Conservation (phyloP, 2,113 vertebrate genomes). For the Polypterus senegalus region DNA sequence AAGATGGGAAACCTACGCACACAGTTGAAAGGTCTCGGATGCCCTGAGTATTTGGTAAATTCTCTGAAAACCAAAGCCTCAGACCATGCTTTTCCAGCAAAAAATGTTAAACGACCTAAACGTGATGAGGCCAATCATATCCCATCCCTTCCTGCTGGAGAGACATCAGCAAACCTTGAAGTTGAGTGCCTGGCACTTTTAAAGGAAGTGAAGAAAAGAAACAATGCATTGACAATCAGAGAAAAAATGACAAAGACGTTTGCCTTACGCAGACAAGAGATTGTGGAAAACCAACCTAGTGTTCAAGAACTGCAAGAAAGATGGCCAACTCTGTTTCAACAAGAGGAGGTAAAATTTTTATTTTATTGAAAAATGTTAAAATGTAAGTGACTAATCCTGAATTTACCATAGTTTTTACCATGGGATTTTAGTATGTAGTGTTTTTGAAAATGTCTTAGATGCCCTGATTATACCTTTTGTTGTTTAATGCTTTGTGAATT, state of each 20-base stretch:
- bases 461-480: no score
- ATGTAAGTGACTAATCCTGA: no score
- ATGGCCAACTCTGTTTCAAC: no score
- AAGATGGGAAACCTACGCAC: conserved; percentile 12
- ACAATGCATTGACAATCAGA: conserved; percentile 9
- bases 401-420: no score
- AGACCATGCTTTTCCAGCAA: conserved; percentile 9
- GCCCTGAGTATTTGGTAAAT: conserved; percentile 8
- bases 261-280: no score
- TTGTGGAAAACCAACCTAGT: no score
- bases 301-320: no score
- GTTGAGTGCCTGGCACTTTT: conserved; percentile 8
- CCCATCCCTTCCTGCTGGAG: conserved; percentile 9
- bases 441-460: no score
- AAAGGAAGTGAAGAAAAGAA: conserved; percentile 11
- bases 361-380: no score
- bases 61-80: conserved; percentile 4
- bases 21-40: conserved; percentile 12
- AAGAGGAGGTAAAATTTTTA: no score
- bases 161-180: conserved; percentile 8
- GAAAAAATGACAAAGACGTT: conserved; percentile 10
- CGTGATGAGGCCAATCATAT: conserved; percentile 11
- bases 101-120: conserved; percentile 10
- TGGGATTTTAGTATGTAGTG: no score
- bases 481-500: no score